Base-by-base conservation (phyloP, 2,888 invertebrate genomes). In the Crocallis elinguaria region DNA sequence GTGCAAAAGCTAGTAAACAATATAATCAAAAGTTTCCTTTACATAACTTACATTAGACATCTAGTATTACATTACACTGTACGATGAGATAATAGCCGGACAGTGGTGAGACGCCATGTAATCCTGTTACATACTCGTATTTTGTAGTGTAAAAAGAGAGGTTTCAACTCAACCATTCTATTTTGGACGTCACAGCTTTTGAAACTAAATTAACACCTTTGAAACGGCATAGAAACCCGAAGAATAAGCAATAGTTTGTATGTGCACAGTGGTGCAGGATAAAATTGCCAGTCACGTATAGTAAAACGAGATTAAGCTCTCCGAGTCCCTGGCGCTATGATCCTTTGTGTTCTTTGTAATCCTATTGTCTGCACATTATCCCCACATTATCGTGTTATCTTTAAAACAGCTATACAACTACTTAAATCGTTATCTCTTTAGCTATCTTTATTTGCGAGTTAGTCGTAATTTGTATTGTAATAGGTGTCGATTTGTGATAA, bases 231-330 rank as follows among this genome's bases (percentile, higher is more conserved):
- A 4, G n/a, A 35, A 35, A n/a, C 1, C 2, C 0, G 21, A 11
- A 12, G 36, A 36, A n/a, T 19, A 36, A 6, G 1, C 12, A 7
- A 12, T n/a, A 19, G 35, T 19, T 16, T 16, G 16, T 33, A 3
- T 16, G 33, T 4, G 16, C 6, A 35, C 35, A 17, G n/a, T n/a
- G 17, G 17, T 6, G 35, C 17, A n/a, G 21, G 11, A 12, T 21
- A 36, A 11, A 19, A 36, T 21, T 5, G 36, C 12, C 19, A 29
- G 21, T 71, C 70, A 66, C 67, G 69, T 69, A n/a, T n/a, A 74
- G 77, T 82, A 79, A 86, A 84, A 84, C 57, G 78, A 86, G 84
- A 87, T 86, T 82, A 84, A 60, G 63, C 65, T 75, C 69, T 74
- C 77, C 75, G 64, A 75, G 66, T 65, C 17, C 6, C 19, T 76